Evolutionary conservation across 2,797 vertebrate species (phyloP), one percentile per base, ranked within the genome.

Genomic region (Enteromius radiatus): DNA sequence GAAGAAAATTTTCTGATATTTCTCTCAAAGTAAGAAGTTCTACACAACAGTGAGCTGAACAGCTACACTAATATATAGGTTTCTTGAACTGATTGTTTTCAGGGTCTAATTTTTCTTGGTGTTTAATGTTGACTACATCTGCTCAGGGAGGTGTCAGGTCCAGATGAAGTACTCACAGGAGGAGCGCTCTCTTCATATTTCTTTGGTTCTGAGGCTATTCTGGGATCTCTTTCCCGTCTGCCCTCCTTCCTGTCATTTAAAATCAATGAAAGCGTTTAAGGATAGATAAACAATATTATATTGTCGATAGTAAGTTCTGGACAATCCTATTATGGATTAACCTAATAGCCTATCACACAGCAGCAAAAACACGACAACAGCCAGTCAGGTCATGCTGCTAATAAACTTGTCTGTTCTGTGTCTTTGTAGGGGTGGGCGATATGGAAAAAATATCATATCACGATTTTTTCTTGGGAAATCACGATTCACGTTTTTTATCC

Each of bases 161-260:
- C 56, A 77, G 17, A 36, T 76, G n/a, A 59, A 54, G 73, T 76
- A 95, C 96, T 96, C 92, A 98, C 97, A 10, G 96, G 96, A 91
- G 92, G 92, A 84, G 95, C 94, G 87, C 91, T 92, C 91, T 96
- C 97, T 89, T 96, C 96, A 59, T 93, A 93, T 95, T 94, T 97
- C 96, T 97, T 97, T 97, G 96, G 97, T 96, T 97, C 96, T 95
- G 95, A 90, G 89, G 94, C 92, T 91, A 95, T 93, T 96, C 93
- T 94, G 77, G 93, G 91, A 85, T 97, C 96, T 93, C 94, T 92
- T 83, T 96, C 96, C 93, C 93, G 94, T 92, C 90, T 95, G 92
- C 90, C 93, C 88, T 97, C 96, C 90, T 95, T 97, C 94, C 97
- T 88, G 59, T 63, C 14, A 79, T 80, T 74, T 28, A 38, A 33